phyloP scores from a whole-genome alignment of 2,888 invertebrate species.

The Lapara coniferarum region DNA sequence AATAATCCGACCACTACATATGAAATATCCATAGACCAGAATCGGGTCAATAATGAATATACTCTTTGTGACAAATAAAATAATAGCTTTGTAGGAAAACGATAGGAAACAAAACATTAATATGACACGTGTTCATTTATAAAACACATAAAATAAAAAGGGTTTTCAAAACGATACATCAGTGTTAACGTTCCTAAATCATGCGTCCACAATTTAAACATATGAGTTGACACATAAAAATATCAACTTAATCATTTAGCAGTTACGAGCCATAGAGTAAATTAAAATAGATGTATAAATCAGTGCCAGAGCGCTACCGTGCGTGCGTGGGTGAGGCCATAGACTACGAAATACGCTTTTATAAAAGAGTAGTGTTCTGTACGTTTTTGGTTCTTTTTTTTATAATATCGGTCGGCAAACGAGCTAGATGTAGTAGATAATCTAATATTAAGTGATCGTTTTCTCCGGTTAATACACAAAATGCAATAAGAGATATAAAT shows the following conservation, averaged over 20 bases:
- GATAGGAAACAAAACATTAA: not conserved
- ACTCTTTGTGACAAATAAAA: too few species aligned
- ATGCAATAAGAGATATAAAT: too few species aligned
- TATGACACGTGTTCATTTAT: not conserved
- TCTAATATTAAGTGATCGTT: too few species aligned
- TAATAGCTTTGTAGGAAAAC: not conserved
- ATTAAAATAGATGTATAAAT: conserved; percentile 57
- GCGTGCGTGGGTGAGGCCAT: conserved; percentile 33
- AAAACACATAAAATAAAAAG: conserved; percentile 23
- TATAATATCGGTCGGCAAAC: too few species aligned
- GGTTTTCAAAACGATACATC: conserved; percentile 13
- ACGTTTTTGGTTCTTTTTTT: not conserved
- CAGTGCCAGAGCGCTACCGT: conserved; percentile 39
- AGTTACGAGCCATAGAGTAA: conserved; percentile 40
- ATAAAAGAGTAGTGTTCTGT: not conserved
- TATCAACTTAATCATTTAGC: conserved; percentile 55
- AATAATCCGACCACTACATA: too few species aligned
- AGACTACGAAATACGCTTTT: conserved; percentile 30
- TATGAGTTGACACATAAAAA: conserved; percentile 53
- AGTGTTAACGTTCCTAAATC: conserved; percentile 29
- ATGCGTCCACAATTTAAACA: conserved; percentile 31
- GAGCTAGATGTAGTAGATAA: too few species aligned
- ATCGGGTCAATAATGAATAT: too few species aligned
- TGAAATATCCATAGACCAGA: too few species aligned
- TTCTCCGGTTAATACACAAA: too few species aligned